phyloP scores from a whole-genome alignment of 2,113 vertebrate genomes.

The Lathamus discolor region DNA sequence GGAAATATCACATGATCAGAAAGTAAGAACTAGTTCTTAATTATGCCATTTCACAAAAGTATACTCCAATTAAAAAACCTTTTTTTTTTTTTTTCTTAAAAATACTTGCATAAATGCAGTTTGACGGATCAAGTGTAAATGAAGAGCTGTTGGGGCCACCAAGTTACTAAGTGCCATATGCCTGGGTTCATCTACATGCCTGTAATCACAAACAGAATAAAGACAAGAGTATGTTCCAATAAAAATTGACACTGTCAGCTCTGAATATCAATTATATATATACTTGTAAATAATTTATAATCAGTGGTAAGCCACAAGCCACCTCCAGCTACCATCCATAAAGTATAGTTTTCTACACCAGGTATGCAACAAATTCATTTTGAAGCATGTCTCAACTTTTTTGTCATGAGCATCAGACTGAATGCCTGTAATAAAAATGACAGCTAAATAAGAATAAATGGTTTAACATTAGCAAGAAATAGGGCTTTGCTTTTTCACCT shows the following conservation, averaged over 20 bases:
- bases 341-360: slow-evolving; percentile 41
- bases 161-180: neutral
- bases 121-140: neutral
- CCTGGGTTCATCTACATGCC: neutral
- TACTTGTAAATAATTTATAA: slow-evolving; percentile 15
- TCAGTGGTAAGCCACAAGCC: slow-evolving; percentile 1
- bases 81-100: neutral
- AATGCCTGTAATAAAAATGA: slow-evolving; percentile 76
- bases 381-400: slow-evolving; percentile 66
- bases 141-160: neutral
- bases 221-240: neutral
- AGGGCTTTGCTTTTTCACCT: slow-evolving; percentile 66
- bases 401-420: slow-evolving; percentile 63
- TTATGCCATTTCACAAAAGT: neutral
- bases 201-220: neutral
- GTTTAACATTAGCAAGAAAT: slow-evolving; percentile 55
- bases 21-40: neutral
- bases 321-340: slow-evolving; percentile 48
- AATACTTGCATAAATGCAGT: neutral
- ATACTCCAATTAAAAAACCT: neutral
- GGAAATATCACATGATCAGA: neutral
- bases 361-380: slow-evolving; percentile 43
- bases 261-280: neutral
- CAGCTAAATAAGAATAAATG: slow-evolving; percentile 76
- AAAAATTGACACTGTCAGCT: neutral